phyloP scores from a whole-genome alignment of 2,888 invertebrate genomes.

The Terebella lapidaria region DNA sequence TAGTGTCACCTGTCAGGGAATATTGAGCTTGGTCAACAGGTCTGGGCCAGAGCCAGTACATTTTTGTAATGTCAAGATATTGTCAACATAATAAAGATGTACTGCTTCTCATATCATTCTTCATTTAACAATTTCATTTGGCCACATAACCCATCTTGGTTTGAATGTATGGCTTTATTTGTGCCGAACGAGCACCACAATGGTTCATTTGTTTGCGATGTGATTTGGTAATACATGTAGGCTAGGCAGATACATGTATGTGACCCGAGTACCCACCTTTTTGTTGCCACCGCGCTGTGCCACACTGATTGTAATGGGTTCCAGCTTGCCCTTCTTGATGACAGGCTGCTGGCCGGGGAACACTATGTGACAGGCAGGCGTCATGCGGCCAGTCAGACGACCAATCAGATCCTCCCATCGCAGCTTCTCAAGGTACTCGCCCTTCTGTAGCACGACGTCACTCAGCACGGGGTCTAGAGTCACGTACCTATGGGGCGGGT shows the following conservation, averaged over 20 bases:
- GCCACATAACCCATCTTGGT: too few relatives aligned
- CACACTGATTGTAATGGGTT: constrained; percentile 72
- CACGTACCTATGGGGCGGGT: constrained; percentile 52
- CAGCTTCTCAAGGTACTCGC: constrained; percentile 51
- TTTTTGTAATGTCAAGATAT: too few relatives aligned
- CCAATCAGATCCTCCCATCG: constrained; percentile 71
- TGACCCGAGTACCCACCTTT: too few relatives aligned
- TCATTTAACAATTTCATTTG: neutral
- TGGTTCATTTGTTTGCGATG: too few relatives aligned
- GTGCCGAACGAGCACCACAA: too few relatives aligned
- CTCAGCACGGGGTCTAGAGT: constrained; percentile 59
- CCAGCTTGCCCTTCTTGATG: constrained; percentile 66
- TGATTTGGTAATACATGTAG: too few relatives aligned
- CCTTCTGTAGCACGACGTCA: constrained; percentile 52
- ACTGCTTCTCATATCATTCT: neutral
- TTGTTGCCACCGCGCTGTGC: constrained; percentile 79
- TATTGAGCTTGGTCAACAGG: too few relatives aligned
- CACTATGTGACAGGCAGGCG: constrained; percentile 64
- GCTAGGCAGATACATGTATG: too few relatives aligned
- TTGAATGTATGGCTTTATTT: too few relatives aligned
- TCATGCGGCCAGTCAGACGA: constrained; percentile 66
- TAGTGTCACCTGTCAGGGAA: constrained; percentile 67
- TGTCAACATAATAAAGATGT: neutral
- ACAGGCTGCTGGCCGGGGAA: constrained; percentile 55
- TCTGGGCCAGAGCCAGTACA: too few relatives aligned